Base-by-base conservation (phyloP, 2,113 vertebrate genomes). In the Stomatorhinus ivindoensis region DNA sequence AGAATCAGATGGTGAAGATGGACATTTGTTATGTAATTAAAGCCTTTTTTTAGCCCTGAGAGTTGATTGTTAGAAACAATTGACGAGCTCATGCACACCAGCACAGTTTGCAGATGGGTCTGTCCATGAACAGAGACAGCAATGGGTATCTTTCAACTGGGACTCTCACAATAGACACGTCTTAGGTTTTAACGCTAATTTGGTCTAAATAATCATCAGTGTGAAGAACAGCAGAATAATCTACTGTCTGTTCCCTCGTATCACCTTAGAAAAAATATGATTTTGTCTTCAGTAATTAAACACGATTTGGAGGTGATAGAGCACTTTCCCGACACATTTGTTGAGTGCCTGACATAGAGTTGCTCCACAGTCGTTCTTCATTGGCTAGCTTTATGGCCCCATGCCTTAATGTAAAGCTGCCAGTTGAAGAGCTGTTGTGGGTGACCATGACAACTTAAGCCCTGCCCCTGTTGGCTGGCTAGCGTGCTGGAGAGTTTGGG, bases 391-490 rank as follows among this genome's bases (percentile, higher is more conserved):
- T 96, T 96, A 96, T 95, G 94, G 86, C 95, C 93, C 92, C 90
- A 87, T 92, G 44, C 89, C 93, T 90, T 89, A 87, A 65, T 89
- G 93, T 96, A 96, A 96, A 96, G 96, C 96, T 96, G 96, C 96
- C 96, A 96, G 96, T 96, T 96, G 96, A 96, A 96, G 95, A 96
- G 95, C 96, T 96, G 95, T 96, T 96, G 96, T 96, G 96, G 95
- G 95, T 95, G 95, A 96, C 96, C 94, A 95, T 95, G 93, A 95
- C 96, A 94, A 95, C 95, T 92, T 90, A 91, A 87, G 89, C 65
- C 89, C 91, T 91, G 65, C n/a, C 50, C 90, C 89, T 50, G 92
- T n/a, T 73, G 50, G 90, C 89, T 31, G 50, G 87, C 42, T 87
- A 39, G 82, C 88, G 83, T 82, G 21, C 50, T n/a, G 35, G 13